Base-by-base conservation (phyloP, 2,113 vertebrate species). In the Sebastes schlegelii region DNA sequence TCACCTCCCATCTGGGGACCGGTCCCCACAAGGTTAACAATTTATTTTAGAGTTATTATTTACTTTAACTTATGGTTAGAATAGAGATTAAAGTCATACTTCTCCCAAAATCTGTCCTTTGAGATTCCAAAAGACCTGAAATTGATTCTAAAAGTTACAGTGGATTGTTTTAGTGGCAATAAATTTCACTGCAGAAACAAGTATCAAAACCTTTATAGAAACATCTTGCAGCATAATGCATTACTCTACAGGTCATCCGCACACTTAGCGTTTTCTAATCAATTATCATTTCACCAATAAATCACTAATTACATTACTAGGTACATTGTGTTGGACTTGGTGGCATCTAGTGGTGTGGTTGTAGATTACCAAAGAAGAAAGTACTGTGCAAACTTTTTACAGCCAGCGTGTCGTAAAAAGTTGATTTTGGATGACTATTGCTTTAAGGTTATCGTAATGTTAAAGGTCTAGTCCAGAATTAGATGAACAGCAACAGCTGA, bases 401-500 rank as follows among this genome's bases (percentile, higher is more conserved):
- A 10, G 54, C n/a, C 23, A 61, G 52, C 16, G n/a, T 43, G 13
- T 61, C 8, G 13, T 26, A 61, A 6, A 61, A 61, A 16, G 58
- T 3, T 13, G 26, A 63, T 43, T 17, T 63, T 63, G 17, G 40
- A 14, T 43, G 61, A 43, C 42, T 72, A 42, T 46, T 46, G 40
- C 55, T 46, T 46, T 11, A 26, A 57, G 10, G 6, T 21, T 16
- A 57, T 4, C 1, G 8, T 43, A 5, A 57, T 58, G 40, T 45
- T 21, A 43, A 57, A 57, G 54, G 34, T 34, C 3, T 34, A 4
- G 34, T 34, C 34, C 34, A 34, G 34, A 34, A 34, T 34, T 0
- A 34, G 34, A 34, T 77, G 19, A 73, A 21, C 67, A 46, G 64
- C 8, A 65, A 71, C 68, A 80, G 80, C 58, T 74, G 83, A 55